Evolutionary conservation across 2,113 vertebrate species (phyloP).

Genomic region (Stegastes partitus): DNA sequence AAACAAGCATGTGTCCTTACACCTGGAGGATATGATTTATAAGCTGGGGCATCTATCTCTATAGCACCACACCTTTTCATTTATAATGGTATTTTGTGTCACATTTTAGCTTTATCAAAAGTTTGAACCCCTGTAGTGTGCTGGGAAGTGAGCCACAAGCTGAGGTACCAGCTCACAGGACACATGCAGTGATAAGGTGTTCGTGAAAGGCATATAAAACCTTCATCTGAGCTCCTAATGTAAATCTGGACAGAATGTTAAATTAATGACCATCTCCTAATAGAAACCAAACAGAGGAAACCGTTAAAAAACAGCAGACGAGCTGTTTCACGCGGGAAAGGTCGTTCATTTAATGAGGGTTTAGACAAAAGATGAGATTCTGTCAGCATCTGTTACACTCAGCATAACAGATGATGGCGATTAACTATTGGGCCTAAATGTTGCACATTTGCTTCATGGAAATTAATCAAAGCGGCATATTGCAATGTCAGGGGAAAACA

Average conservation of each 20-base stretch:
- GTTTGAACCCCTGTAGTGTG: too few species aligned
- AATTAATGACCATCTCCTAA: slow-evolving; percentile 1
- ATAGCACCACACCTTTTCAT: too few species aligned
- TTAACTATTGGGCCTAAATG: slow-evolving; percentile 31
- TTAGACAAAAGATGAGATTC: slow-evolving; percentile 15
- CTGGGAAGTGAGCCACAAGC: too few species aligned
- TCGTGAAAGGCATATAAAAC: too few species aligned
- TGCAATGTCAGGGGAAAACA: slow-evolving; percentile 15
- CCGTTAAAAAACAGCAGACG: not conserved
- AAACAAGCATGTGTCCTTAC: too few species aligned
- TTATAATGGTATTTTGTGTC: too few species aligned
- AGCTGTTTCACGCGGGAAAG: slow-evolving; percentile 1
- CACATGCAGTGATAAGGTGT: not conserved
- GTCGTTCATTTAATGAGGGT: slow-evolving; percentile 2
- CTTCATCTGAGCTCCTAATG: not conserved
- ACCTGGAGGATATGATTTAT: too few species aligned
- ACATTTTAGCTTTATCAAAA: too few species aligned
- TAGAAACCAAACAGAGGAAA: too few species aligned
- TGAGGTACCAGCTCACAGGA: not conserved
- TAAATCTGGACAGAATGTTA: not conserved
- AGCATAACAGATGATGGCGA: slow-evolving; percentile 46
- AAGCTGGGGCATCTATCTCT: too few species aligned
- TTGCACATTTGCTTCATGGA: slow-evolving; percentile 31
- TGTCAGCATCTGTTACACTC: slow-evolving; percentile 31
- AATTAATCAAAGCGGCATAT: slow-evolving; percentile 50